Conservation (phyloP, 2,113 vertebrate species). For the Neolamprologus falcicula region DNA sequence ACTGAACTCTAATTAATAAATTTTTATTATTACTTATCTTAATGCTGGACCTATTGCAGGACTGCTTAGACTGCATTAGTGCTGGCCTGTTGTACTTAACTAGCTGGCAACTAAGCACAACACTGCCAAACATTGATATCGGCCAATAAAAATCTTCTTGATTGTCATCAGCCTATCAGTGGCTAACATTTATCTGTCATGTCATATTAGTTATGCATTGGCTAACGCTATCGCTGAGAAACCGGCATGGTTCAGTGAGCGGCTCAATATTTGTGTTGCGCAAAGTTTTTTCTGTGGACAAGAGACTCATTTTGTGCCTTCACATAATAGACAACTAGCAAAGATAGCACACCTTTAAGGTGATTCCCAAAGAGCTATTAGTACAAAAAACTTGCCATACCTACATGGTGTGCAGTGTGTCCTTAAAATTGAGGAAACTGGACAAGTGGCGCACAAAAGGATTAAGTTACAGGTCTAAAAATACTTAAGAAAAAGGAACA, state of each 20-base stretch:
- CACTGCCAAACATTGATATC: neutral
- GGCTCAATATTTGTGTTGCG: neutral
- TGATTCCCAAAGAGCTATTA: neutral
- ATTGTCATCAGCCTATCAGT: neutral
- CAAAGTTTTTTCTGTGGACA: neutral
- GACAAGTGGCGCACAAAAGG: neutral
- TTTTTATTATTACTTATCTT: neutral
- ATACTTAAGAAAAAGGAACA: neutral
- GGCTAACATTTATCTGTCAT: neutral
- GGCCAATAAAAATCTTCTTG: neutral
- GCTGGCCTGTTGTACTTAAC: neutral
- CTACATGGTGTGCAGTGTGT: neutral
- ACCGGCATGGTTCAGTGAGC: neutral
- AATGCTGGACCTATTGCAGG: neutral
- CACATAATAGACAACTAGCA: accelerated
- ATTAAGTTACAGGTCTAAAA: neutral
- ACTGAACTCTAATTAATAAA: neutral
- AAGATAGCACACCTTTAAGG: neutral
- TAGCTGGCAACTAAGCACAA: neutral
- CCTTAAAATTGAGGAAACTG: neutral
- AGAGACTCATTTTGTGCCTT: neutral
- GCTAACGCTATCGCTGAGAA: neutral
- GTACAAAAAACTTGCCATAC: neutral
- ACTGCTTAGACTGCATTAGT: neutral
- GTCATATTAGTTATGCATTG: neutral